A percentile compares a stretch with the other conserved stretches of the same genome.
These are phyloP conservation scores for Rhyacophila brunnea DNA, from an alignment of 1,140 invertebrate species.

Conservation along the genomic window DNA sequence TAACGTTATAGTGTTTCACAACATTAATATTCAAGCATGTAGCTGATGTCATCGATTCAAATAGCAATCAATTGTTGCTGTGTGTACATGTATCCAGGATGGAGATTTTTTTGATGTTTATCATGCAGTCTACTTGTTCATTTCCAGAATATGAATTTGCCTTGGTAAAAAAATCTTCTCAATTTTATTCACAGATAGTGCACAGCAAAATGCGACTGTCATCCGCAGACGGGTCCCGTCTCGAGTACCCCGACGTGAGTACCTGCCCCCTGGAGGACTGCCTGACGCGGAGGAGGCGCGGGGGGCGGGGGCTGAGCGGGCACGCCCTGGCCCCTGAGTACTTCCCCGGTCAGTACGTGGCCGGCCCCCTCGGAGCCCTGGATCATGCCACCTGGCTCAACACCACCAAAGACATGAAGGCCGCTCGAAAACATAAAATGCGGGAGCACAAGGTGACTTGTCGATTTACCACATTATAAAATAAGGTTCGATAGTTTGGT, in stretches of 20 bases:
- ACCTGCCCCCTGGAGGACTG: conserved; percentile 61
- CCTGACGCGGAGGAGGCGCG: conserved; percentile 47
- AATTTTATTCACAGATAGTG: conserved; percentile 54
- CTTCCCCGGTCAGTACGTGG: conserved; percentile 76
- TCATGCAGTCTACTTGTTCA: no score
- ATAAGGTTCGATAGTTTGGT: no score
- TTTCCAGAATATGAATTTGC: no score
- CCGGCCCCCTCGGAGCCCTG: conserved; percentile 66
- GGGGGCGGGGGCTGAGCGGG: conserved; percentile 29
- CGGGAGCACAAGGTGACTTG: conserved; percentile 54
- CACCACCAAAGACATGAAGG: conserved; percentile 72
- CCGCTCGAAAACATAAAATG: conserved; percentile 62
- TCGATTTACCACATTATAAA: no score
- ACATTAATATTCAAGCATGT: no score
- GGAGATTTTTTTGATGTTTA: no score
- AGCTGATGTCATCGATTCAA: no score
- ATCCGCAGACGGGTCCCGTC: conserved; percentile 63
- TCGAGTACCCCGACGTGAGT: conserved; percentile 66
- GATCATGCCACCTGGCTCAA: conserved; percentile 76
- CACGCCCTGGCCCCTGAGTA: conserved; percentile 59
- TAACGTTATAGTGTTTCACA: no score
- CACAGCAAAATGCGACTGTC: conserved; percentile 65
- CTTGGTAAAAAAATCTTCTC: no score
- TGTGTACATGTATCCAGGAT: no score
- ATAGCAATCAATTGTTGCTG: no score